These are phyloP conservation scores for Trissolcus brochymenae DNA, from an alignment of 2,888 invertebrate genomes.

Conservation along the genomic window DNA sequence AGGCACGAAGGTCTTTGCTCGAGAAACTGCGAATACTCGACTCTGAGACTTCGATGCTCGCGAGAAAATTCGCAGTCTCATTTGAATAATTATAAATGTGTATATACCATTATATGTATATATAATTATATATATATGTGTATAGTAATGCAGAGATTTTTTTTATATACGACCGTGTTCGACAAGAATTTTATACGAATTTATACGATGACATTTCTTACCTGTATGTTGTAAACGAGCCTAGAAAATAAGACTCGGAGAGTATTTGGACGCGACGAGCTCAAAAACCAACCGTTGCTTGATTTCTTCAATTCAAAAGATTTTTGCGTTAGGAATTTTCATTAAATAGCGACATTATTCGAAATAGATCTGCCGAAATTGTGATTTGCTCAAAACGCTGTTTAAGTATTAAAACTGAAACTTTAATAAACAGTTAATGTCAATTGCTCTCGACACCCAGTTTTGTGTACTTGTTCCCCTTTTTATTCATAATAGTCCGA, in stretches of 20 bases:
- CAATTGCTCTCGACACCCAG: background rate
- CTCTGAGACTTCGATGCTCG: too few relatives aligned
- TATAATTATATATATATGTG: conserved; percentile 2
- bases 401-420: conserved; percentile 9
- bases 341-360: conserved; percentile 4
- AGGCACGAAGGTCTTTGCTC: too few relatives aligned
- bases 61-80: too few relatives aligned
- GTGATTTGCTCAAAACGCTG: conserved; percentile 8
- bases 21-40: too few relatives aligned
- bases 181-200: conserved; percentile 30
- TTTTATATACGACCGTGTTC: conserved; percentile 16
- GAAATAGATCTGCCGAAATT: conserved; percentile 8
- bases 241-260: conserved; percentile 20
- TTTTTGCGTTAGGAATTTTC: conserved; percentile 1
- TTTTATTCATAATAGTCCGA: background rate
- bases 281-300: conserved; percentile 1
- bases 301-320: conserved; percentile 1
- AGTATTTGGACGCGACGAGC: conserved; percentile 16
- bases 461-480: background rate
- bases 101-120: background rate
- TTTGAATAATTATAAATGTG: background rate
- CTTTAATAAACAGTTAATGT: conserved; percentile 1
- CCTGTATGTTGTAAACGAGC: conserved; percentile 14
- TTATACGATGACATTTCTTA: conserved; percentile 34
- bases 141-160: conserved; percentile 4